phyloP scores from a whole-genome alignment of 2,797 vertebrate genomes.

The Microctenopoma lineatum region DNA sequence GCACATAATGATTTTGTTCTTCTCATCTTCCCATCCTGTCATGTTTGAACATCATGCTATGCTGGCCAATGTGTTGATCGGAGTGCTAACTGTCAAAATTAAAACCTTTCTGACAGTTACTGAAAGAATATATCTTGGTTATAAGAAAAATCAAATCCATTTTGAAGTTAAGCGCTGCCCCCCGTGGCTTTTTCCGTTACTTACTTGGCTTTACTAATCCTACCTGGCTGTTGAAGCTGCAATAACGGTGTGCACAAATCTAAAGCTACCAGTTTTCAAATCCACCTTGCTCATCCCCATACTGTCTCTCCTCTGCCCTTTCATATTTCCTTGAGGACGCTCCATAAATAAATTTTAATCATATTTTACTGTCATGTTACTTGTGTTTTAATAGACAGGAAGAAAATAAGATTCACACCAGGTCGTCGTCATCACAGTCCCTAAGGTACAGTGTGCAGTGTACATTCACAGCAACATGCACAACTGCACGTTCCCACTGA shows the following conservation, averaged over 20 bases:
- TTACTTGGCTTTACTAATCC: constrained; percentile 62
- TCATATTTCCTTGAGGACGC: constrained; percentile 5
- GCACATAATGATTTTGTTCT: constrained; percentile 45
- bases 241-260: constrained; percentile 30
- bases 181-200: constrained; percentile 29
- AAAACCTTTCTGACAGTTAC: constrained; percentile 17
- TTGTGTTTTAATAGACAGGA: constrained; percentile 80
- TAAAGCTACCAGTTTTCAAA: constrained; percentile 18
- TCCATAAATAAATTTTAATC: neutral
- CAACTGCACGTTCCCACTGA: neutral
- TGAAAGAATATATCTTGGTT: constrained; percentile 4
- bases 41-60: constrained; percentile 52
- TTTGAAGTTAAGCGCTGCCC: constrained; percentile 16
- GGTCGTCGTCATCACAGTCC: constrained; percentile 81
- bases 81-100: constrained; percentile 33
- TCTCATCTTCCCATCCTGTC: constrained; percentile 31
- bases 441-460: constrained; percentile 68
- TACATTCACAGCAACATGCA: neutral
- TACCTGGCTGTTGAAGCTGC: constrained; percentile 54
- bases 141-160: constrained; percentile 10
- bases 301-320: constrained; percentile 20
- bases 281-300: constrained; percentile 46
- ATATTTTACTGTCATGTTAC: constrained; percentile 17
- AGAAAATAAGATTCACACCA: constrained; percentile 85
- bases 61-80: constrained; percentile 56